Base-by-base conservation (phyloP, 64 coral and sea anemone genomes). In the Pachyseris speciosa region DNA sequence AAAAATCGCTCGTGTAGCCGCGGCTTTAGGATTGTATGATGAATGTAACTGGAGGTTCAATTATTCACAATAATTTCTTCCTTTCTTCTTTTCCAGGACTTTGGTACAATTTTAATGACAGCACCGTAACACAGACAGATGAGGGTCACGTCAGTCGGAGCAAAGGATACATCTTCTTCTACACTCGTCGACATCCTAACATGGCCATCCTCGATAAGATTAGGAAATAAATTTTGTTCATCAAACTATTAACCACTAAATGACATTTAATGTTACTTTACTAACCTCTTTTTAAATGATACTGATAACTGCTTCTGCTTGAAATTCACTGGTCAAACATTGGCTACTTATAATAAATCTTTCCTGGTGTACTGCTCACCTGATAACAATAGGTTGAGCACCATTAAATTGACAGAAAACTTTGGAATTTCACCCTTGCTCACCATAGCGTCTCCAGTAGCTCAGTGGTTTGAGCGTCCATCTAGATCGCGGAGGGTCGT, bases 41-140 rank as follows among this genome's bases (percentile, higher is more conserved):
- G 45, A 15, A 15, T 32, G 24, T 3, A 53, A 22, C 13, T 20
- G 15, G 19, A 9, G n/a, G n/a, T n/a, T n/a, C n/a, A n/a, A n/a
- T n/a, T n/a, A n/a, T n/a, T 40, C 17, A 43, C 6, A 24, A 37
- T 2, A 37, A 6, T 37, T 15, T 38, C 16, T 61, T 20, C 25
- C 8, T 16, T 8, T 26, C 24, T 5, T 66, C 9, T 42, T 57
- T 32, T 60, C n/a, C 45, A 98, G 96, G 96, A 60, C 48, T 75
- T 25, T 98, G 96, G 96, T 98, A 95, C 70, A 98, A 98, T 83
- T 98, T 98, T 31, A 98, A 98, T 47, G 96, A 98, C 93, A 98
- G 96, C 44, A 89, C 80, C 2, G 96, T 98, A 19, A 78, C 89
- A 16, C 70, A 86, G 67, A 85, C 86, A 74, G 96, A 95, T 25